phyloP scores from a whole-genome alignment of 1,140 invertebrate genomes.

The Gonioctena quinquepunctata region DNA sequence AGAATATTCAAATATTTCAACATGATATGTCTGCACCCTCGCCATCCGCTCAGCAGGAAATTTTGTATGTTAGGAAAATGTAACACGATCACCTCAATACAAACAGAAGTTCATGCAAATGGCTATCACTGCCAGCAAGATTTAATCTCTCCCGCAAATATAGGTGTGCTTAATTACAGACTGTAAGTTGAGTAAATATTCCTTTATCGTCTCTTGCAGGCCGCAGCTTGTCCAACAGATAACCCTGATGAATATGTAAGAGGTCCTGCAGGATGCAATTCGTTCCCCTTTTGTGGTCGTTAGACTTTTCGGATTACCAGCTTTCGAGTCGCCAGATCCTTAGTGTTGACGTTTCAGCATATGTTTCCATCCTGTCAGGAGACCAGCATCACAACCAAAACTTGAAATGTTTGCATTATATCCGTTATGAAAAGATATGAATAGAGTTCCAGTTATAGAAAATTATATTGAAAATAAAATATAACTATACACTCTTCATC shows the following conservation, averaged over 20 bases:
- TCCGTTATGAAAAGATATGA: too few relatives aligned
- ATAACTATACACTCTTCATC: too few relatives aligned
- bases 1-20: too few relatives aligned
- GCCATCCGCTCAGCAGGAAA: neutral
- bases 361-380: neutral
- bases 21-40: neutral
- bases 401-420: too few relatives aligned
- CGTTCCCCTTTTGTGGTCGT: constrained; percentile 7
- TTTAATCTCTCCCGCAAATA: constrained; percentile 53
- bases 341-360: neutral
- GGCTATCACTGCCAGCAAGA: constrained; percentile 41
- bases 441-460: too few relatives aligned
- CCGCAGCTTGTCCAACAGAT: constrained; percentile 49
- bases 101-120: constrained; percentile 48
- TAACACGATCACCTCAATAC: constrained; percentile 38
- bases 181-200: constrained; percentile 55
- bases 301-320: constrained; percentile 18
- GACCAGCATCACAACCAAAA: too few relatives aligned
- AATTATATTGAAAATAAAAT: too few relatives aligned
- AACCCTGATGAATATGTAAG: constrained; percentile 54
- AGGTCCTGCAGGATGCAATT: constrained; percentile 38
- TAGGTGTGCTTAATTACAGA: constrained; percentile 55
- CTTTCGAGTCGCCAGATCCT: constrained; percentile 21
- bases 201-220: constrained; percentile 52
- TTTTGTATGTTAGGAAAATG: constrained; percentile 24